These are phyloP conservation scores for Colletes latitarsis DNA, from an alignment of 1,140 invertebrate species.

Conservation along the genomic window DNA sequence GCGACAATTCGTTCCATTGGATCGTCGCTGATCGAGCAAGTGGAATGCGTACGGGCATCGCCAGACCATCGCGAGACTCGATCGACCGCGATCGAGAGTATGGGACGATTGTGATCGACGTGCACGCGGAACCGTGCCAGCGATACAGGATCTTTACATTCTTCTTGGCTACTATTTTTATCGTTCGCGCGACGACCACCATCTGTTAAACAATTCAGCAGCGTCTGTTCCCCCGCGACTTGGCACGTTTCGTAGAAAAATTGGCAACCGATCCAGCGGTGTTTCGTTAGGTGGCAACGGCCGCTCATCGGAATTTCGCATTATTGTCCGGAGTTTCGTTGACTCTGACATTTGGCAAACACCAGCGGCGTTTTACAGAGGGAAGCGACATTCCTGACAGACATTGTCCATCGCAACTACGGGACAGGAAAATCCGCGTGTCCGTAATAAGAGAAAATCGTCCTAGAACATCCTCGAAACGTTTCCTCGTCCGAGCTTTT, in stretches of 20 bases:
- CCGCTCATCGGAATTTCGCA: conserved; percentile 40
- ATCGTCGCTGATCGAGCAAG: no score
- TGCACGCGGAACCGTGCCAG: conserved; percentile 51
- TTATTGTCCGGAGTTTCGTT: conserved; percentile 29
- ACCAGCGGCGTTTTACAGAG: background rate
- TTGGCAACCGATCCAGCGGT: conserved; percentile 30
- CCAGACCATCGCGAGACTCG: background rate
- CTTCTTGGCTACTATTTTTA: conserved; percentile 54
- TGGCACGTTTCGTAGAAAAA: conserved; percentile 55
- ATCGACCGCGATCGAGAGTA: conserved; percentile 24
- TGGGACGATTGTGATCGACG: conserved; percentile 41
- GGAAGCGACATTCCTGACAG: conserved; percentile 2
- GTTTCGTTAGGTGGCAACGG: conserved; percentile 41
- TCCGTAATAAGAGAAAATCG: conserved; percentile 19
- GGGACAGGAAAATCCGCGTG: conserved; percentile 13
- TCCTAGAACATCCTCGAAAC: background rate
- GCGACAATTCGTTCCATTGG: no score
- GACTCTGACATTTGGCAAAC: conserved; percentile 54
- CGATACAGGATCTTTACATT: conserved; percentile 52
- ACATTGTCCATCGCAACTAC: conserved; percentile 6
- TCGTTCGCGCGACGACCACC: conserved; percentile 23
- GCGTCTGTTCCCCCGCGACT: conserved; percentile 39
- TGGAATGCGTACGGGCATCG: no score
- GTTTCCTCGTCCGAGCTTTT: background rate
- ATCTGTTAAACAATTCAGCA: conserved; percentile 30